Conservation (phyloP, 1,140 invertebrate genomes). For the Melanaphis sacchari region DNA sequence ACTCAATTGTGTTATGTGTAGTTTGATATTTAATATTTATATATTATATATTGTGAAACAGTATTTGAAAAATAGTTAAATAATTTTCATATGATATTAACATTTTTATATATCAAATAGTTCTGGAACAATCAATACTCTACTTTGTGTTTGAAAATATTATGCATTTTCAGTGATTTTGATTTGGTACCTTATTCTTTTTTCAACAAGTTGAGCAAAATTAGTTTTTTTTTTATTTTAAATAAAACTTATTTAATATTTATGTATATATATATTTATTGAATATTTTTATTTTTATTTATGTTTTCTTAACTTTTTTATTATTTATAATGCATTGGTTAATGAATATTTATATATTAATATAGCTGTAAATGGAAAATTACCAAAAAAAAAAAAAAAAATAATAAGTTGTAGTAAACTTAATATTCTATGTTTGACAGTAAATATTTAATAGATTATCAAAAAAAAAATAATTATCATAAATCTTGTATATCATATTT, state of each 20-base stretch:
- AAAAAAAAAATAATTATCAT: not conserved
- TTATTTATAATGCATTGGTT: not conserved
- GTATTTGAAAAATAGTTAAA: too few relatives aligned
- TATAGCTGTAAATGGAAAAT: not conserved
- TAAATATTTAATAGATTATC: not conserved
- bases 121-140: not conserved
- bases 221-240: not conserved
- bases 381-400: too few relatives aligned
- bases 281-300: not conserved
- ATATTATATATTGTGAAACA: too few relatives aligned
- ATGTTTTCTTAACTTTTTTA: not conserved
- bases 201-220: not conserved
- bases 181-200: not conserved
- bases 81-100: not conserved
- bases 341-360: not conserved
- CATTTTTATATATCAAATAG: not conserved
- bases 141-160: not conserved
- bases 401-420: not conserved
- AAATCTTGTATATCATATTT: not conserved
- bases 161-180: not conserved
- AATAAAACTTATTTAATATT: not conserved
- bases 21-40: too few relatives aligned
- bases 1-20: too few relatives aligned
- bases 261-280: too few relatives aligned
- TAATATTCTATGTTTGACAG: not conserved